These are phyloP conservation scores for Kradibia gibbosae DNA, from an alignment of 1,140 invertebrate genomes.

Conservation along the genomic window DNA sequence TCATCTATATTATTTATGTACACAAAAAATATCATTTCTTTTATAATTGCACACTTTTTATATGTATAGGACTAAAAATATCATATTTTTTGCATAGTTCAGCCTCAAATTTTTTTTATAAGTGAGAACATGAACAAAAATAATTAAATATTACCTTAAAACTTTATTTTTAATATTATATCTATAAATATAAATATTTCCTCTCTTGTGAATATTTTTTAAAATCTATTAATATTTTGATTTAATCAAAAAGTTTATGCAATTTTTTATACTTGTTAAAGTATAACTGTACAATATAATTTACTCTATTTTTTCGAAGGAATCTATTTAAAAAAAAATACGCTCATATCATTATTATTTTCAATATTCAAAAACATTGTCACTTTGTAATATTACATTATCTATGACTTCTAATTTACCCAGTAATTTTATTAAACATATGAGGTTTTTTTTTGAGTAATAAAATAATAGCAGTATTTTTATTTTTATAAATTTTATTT, in stretches of 20 bases:
- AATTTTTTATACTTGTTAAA: background rate
- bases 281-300: background rate
- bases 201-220: background rate
- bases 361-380: background rate
- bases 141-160: background rate
- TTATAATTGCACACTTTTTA: background rate
- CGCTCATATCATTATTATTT: background rate
- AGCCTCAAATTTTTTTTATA: background rate
- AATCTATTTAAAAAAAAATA: too few relatives aligned
- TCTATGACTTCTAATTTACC: too few relatives aligned
- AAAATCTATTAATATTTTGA: background rate
- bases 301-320: background rate
- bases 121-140: background rate
- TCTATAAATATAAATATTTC: background rate
- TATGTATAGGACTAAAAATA: background rate
- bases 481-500: too few relatives aligned
- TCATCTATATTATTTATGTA: constrained; percentile 4
- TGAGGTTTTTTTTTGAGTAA: too few relatives aligned
- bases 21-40: constrained; percentile 5
- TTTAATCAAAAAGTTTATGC: background rate
- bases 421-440: too few relatives aligned
- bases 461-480: too few relatives aligned
- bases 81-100: background rate
- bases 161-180: background rate
- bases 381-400: too few relatives aligned